phyloP scores from a whole-genome alignment of 2,113 vertebrate genomes.

The Syrmaticus mikado region DNA sequence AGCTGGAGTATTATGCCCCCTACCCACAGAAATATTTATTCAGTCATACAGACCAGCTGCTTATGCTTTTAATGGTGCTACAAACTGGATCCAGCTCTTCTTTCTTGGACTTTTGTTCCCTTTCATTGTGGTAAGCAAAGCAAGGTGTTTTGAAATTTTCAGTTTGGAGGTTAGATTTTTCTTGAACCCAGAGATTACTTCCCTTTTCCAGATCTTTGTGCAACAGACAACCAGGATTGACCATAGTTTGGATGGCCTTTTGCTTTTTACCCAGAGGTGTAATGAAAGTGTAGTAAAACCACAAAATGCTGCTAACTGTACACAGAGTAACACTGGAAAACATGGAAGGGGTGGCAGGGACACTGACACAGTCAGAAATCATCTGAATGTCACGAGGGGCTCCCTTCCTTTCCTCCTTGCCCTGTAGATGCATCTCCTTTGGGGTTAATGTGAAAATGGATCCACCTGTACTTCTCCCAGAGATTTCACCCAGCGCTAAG shows the following conservation, averaged over 20 bases:
- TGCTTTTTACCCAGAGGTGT: background rate
- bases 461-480: background rate
- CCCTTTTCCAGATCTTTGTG: background rate
- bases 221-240: background rate
- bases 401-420: background rate
- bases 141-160: background rate
- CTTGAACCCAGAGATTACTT: background rate
- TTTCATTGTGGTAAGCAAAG: constrained; percentile 80
- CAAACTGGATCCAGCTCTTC: constrained; percentile 83
- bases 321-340: background rate
- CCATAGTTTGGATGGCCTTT: background rate
- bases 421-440: background rate
- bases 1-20: constrained; percentile 75
- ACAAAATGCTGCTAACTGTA: background rate
- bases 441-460: background rate
- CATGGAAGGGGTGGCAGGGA: background rate
- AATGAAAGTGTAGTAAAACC: background rate
- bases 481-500: background rate
- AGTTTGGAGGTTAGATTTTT: background rate
- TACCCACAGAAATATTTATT: constrained; percentile 82
- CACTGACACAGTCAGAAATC: background rate
- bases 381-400: background rate
- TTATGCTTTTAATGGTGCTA: constrained; percentile 71
- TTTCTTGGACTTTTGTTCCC: constrained; percentile 83
- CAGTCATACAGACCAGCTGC: constrained; percentile 82